Percentiles rank a stretch among this genome's conserved stretches.
These are phyloP conservation scores for Syrista parreyssii DNA, from an alignment of 2,888 invertebrate genomes.

Conservation along the genomic window DNA sequence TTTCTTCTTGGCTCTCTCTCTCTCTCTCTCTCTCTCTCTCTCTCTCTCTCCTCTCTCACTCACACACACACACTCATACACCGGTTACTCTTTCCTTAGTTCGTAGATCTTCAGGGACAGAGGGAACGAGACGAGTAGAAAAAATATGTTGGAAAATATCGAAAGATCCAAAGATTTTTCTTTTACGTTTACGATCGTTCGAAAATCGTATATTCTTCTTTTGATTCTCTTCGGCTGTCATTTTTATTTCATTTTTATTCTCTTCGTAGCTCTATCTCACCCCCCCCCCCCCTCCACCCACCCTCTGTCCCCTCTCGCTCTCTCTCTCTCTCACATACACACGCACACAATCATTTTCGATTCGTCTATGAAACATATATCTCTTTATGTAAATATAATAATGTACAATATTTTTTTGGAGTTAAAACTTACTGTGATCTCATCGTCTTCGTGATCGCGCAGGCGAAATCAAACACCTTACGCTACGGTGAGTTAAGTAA, in stretches of 20 bases:
- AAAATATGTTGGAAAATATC: too few relatives aligned
- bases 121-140: too few relatives aligned
- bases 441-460: conserved; percentile 26
- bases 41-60: neutral
- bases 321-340: neutral
- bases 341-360: neutral
- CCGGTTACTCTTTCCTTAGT: too few relatives aligned
- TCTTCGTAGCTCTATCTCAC: neutral
- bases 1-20: neutral
- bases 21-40: neutral
- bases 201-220: too few relatives aligned
- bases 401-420: conserved; percentile 56
- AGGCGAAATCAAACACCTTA: neutral
- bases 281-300: conserved; percentile 25
- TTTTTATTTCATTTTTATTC: too few relatives aligned
- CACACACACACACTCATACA: neutral
- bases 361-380: conserved; percentile 10
- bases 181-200: too few relatives aligned
- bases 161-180: too few relatives aligned
- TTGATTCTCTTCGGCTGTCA: too few relatives aligned
- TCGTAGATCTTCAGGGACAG: too few relatives aligned
- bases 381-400: conserved; percentile 55
- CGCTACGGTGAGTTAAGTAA: conserved; percentile 11
- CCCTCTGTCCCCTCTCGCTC: neutral
- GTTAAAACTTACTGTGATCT: conserved; percentile 60